These are phyloP conservation scores for Anser brachyrhynchus DNA, from an alignment of 2,113 vertebrate species.

Conservation along the genomic window DNA sequence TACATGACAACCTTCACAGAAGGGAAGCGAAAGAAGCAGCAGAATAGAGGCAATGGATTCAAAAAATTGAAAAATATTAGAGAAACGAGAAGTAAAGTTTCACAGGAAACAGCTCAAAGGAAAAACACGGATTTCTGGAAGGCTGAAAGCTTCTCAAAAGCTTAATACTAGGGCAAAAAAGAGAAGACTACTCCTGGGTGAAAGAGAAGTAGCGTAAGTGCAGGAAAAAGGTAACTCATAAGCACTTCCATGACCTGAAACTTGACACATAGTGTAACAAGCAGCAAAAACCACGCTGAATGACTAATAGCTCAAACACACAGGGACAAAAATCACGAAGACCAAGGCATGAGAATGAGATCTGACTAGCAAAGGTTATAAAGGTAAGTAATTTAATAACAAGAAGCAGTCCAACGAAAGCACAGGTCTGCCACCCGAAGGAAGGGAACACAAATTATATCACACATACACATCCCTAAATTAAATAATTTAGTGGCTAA, in stretches of 20 bases:
- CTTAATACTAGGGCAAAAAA: not conserved
- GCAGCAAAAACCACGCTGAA: not conserved
- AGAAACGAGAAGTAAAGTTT: not conserved
- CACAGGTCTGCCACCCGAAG: slow-evolving; percentile 51
- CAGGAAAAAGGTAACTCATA: not conserved
- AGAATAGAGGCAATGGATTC: not conserved
- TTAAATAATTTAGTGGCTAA: not conserved
- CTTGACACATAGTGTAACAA: not conserved
- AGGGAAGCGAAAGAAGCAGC: not conserved
- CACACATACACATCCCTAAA: not conserved
- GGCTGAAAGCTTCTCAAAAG: not conserved
- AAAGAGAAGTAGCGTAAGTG: not conserved
- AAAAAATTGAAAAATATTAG: not conserved
- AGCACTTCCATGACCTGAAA: not conserved
- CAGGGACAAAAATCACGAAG: not conserved
- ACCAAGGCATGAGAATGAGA: not conserved
- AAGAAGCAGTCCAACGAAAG: not conserved
- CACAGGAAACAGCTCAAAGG: not conserved
- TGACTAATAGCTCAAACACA: not conserved
- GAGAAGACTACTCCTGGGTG: not conserved
- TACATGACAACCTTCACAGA: not conserved
- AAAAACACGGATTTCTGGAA: not conserved
- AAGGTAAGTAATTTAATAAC: not conserved
- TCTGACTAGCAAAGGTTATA: not conserved
- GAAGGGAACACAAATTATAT: not conserved